Conservation (phyloP, 2,888 invertebrate species). For the Trimorus sp. region DNA sequence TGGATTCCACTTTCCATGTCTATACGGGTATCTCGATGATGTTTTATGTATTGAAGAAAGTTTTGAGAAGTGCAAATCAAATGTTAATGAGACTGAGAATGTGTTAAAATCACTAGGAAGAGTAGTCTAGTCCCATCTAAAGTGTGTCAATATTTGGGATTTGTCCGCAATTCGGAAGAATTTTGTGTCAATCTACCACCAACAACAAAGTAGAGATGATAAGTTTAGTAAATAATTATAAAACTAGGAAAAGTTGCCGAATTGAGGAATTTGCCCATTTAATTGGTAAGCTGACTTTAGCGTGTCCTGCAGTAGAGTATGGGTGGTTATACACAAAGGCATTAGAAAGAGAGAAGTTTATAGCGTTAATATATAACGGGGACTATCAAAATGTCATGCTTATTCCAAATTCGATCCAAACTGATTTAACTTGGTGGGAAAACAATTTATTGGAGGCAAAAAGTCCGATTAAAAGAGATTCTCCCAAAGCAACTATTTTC, state of each 20-base stretch:
- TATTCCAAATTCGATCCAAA: background rate
- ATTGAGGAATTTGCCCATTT: slow-evolving; percentile 32
- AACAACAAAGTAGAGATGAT: slow-evolving; percentile 16
- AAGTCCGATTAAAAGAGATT: background rate
- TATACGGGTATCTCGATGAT: slow-evolving; percentile 18
- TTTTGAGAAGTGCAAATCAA: background rate
- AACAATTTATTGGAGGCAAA: background rate
- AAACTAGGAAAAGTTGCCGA: background rate
- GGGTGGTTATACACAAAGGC: slow-evolving; percentile 18
- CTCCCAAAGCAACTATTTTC: background rate
- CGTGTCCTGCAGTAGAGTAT: slow-evolving; percentile 6
- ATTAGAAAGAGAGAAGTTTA: background rate
- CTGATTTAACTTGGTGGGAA: slow-evolving; percentile 8
- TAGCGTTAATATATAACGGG: background rate
- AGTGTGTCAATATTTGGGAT: slow-evolving; percentile 33
- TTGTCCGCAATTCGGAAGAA: too few species aligned
- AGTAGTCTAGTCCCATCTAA: background rate
- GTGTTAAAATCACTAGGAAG: slow-evolving; percentile 3
- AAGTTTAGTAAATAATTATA: background rate
- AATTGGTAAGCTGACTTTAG: slow-evolving; percentile 8
- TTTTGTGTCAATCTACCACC: too few species aligned
- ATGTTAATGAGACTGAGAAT: background rate
- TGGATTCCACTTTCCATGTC: too few species aligned
- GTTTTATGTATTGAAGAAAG: slow-evolving; percentile 1
- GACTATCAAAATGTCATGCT: background rate